A percentile compares a stretch with the other conserved stretches of the same genome.
Conservation (phyloP, 2,888 invertebrate species). For the Eupithecia inturbata region DNA sequence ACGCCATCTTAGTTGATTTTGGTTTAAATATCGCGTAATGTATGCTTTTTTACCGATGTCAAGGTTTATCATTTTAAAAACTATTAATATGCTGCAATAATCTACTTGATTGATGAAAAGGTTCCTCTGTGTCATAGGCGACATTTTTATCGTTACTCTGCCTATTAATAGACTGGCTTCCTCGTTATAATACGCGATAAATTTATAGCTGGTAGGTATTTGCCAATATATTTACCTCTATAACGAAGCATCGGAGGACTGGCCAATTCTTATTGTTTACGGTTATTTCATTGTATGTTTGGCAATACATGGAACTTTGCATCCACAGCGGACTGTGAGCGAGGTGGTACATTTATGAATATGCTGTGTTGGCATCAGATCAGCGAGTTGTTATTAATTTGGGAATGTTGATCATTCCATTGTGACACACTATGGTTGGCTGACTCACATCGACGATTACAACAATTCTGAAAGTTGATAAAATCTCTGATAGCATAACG, state of each 20-base stretch:
- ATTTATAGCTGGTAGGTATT: conserved; percentile 26
- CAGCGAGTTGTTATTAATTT: conserved; percentile 23
- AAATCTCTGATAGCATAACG: conserved; percentile 6
- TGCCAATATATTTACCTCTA: conserved; percentile 13
- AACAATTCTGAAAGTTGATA: conserved; percentile 18
- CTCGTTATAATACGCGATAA: conserved; percentile 36
- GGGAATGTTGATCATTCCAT: conserved; percentile 26
- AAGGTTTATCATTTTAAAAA: conserved; percentile 24
- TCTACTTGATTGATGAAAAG: conserved; percentile 15
- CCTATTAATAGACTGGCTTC: conserved; percentile 40
- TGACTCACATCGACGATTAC: conserved; percentile 20
- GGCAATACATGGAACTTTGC: conserved; percentile 39
- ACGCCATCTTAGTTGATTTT: conserved; percentile 20
- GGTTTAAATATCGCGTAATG: conserved; percentile 18
- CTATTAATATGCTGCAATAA: conserved; percentile 23
- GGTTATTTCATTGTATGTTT: conserved; percentile 39
- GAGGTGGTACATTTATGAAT: conserved; percentile 35
- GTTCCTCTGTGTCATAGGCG: background rate
- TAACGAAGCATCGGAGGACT: conserved; percentile 16
- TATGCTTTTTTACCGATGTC: conserved; percentile 16
- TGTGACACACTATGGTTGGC: conserved; percentile 16
- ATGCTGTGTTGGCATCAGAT: conserved; percentile 37
- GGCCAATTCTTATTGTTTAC: conserved; percentile 41
- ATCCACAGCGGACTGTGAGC: conserved; percentile 33
- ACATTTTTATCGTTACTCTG: conserved; percentile 23